A percentile compares a stretch with the other conserved stretches of the same genome.
Evolutionary conservation across 92 coral and sea anemone genomes (phyloP).

Genomic region (Desmophyllum pertusum): DNA sequence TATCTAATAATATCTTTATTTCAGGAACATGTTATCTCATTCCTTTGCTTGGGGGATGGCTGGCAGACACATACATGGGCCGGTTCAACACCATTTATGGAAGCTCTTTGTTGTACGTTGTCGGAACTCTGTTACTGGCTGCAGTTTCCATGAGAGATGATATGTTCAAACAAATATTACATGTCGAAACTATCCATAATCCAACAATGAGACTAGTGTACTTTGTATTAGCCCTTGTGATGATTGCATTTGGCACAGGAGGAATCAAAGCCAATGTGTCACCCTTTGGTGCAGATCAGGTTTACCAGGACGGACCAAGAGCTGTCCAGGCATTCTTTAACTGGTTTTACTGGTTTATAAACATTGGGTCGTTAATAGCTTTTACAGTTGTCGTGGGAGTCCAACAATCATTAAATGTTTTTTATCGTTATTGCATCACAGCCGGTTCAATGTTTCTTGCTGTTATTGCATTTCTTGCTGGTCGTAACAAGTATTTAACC

Average conservation of each 20-base stretch:
- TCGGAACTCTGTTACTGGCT: constrained; percentile 70
- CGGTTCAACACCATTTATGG: constrained; percentile 79
- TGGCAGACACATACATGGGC: constrained; percentile 85
- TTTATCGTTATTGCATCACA: constrained; percentile 79
- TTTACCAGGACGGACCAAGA: constrained; percentile 77
- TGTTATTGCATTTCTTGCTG: constrained; percentile 62
- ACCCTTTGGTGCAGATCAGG: constrained; percentile 98
- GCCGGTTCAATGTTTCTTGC: constrained; percentile 78
- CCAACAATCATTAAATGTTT: constrained; percentile 70
- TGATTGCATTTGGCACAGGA: constrained; percentile 94
- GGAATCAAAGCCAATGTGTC: constrained; percentile 99
- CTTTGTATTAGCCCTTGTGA: constrained; percentile 61
- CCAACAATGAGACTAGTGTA: constrained; percentile 26
- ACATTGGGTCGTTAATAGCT: constrained; percentile 89
- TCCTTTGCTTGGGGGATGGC: constrained; percentile 92
- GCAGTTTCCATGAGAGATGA: constrained; percentile 12
- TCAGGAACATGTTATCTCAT: constrained; percentile 85
- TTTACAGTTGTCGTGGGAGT: constrained; percentile 83
- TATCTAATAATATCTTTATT: too few relatives aligned
- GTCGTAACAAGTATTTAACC: constrained; percentile 64
- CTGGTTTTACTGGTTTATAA: constrained; percentile 98
- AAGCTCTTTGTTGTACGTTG: constrained; percentile 73
- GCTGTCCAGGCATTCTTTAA: constrained; percentile 91
- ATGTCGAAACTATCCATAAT: not conserved
- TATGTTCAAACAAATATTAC: not conserved